phyloP scores from a whole-genome alignment of 2,888 invertebrate genomes.

The Xylota segnis region DNA sequence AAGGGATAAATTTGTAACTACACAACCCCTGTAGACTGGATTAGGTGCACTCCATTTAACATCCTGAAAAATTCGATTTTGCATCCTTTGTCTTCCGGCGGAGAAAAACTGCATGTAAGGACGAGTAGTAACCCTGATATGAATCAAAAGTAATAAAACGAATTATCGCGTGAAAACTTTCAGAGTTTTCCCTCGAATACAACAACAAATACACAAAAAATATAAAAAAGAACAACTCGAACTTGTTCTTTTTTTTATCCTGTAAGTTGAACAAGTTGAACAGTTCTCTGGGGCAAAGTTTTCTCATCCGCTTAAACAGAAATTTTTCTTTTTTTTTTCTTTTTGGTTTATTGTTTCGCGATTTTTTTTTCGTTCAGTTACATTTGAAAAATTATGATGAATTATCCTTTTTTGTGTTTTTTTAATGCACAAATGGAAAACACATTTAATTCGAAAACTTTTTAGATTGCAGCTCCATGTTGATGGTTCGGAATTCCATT shows the following conservation, averaged over 20 bases:
- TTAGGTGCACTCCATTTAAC: background rate
- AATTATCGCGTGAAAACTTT: constrained; percentile 17
- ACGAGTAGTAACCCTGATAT: background rate
- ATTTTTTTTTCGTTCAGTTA: background rate
- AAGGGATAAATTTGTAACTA: background rate
- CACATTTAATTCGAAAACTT: constrained; percentile 40
- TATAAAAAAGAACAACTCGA: background rate
- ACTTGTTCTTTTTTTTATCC: background rate
- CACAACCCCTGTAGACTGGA: background rate
- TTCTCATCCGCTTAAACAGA: background rate
- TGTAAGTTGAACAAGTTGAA: background rate
- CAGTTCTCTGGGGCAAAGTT: constrained; percentile 9
- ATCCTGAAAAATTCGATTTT: background rate
- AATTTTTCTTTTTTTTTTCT: background rate
- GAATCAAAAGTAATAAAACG: constrained; percentile 22
- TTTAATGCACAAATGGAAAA: constrained; percentile 33
- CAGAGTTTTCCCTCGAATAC: background rate
- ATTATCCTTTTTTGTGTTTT: constrained; percentile 25
- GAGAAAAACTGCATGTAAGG: background rate
- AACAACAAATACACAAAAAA: background rate
- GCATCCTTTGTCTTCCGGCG: background rate
- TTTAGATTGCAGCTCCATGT: constrained; percentile 15
- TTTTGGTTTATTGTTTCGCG: background rate
- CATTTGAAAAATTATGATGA: constrained; percentile 34
- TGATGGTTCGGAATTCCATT: background rate